Percentiles rank a stretch among this genome's conserved stretches.
Evolutionary conservation across 2,797 vertebrate genomes (phyloP).

Genomic region (Merluccius polli): DNA sequence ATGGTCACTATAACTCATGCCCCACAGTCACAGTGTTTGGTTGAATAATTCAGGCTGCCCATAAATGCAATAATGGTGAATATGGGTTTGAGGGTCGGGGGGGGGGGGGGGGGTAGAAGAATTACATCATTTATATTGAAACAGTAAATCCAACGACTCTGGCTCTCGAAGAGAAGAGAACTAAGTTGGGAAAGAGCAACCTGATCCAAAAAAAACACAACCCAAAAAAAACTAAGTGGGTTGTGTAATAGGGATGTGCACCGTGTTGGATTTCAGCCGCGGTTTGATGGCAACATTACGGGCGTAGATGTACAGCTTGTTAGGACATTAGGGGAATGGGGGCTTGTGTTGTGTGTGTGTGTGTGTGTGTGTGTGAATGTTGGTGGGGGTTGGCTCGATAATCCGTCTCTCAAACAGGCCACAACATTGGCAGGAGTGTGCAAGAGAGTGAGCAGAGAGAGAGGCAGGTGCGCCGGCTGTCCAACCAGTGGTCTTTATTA

Average conservation of each 20-base stretch:
- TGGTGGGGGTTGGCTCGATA: background rate
- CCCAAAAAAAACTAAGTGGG: background rate
- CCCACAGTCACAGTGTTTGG: slow-evolving; percentile 55
- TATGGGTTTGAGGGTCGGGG: slow-evolving; percentile 8
- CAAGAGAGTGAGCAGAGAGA: slow-evolving; percentile 1
- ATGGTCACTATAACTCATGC: slow-evolving; percentile 62
- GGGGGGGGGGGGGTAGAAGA: slow-evolving; percentile 38
- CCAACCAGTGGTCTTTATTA: slow-evolving; percentile 56
- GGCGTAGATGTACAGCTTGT: background rate
- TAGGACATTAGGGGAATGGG: background rate
- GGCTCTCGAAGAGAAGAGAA: slow-evolving; percentile 2
- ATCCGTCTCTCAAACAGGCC: slow-evolving; percentile 70
- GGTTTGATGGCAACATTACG: background rate
- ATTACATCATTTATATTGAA: slow-evolving; percentile 68
- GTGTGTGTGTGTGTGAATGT: too few relatives aligned
- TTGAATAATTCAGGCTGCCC: slow-evolving; percentile 59
- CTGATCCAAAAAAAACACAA: background rate
- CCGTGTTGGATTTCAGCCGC: background rate
- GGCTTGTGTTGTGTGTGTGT: too few relatives aligned
- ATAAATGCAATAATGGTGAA: slow-evolving; percentile 52
- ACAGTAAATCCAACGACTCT: slow-evolving; percentile 61
- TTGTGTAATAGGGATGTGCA: background rate
- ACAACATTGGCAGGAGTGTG: slow-evolving; percentile 45
- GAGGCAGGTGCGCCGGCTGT: slow-evolving; percentile 45
- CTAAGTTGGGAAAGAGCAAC: background rate